phyloP scores from a whole-genome alignment of 2,888 invertebrate genomes.

The Tholera decimalis region DNA sequence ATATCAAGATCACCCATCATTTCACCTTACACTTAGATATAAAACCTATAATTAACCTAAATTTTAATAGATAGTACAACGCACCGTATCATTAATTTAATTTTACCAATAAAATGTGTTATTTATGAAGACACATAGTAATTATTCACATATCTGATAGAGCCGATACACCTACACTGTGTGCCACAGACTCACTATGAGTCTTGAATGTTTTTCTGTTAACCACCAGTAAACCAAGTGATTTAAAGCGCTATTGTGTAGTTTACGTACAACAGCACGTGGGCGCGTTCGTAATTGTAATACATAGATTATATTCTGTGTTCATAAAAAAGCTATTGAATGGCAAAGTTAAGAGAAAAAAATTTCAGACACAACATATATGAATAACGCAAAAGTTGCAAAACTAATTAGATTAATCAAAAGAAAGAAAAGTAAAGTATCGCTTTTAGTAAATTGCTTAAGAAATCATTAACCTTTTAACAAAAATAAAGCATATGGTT shows the following conservation, averaged over 20 bases:
- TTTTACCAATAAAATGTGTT: constrained; percentile 56
- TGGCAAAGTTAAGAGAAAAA: neutral
- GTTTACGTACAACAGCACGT: constrained; percentile 60
- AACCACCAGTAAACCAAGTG: constrained; percentile 65
- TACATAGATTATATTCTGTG: constrained; percentile 62
- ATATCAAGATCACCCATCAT: constrained; percentile 30
- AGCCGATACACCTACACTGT: constrained; percentile 56
- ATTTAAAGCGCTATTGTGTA: constrained; percentile 72
- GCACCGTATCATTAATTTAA: constrained; percentile 53
- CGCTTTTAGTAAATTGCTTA: neutral
- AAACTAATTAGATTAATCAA: neutral
- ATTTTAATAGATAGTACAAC: constrained; percentile 42
- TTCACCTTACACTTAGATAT: constrained; percentile 32
- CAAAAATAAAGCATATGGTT: neutral
- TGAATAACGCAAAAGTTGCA: neutral
- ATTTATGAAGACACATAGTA: constrained; percentile 49
- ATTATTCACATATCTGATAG: constrained; percentile 55
- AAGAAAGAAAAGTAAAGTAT: neutral
- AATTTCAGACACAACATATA: neutral
- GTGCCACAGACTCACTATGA: constrained; percentile 54
- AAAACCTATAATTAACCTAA: constrained; percentile 46
- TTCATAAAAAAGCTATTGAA: constrained; percentile 13
- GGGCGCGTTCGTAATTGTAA: constrained; percentile 60
- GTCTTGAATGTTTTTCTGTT: constrained; percentile 49
- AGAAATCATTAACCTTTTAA: neutral